Evolutionary conservation across 2,113 vertebrate species (phyloP).

Genomic region (Lynx canadensis): DNA sequence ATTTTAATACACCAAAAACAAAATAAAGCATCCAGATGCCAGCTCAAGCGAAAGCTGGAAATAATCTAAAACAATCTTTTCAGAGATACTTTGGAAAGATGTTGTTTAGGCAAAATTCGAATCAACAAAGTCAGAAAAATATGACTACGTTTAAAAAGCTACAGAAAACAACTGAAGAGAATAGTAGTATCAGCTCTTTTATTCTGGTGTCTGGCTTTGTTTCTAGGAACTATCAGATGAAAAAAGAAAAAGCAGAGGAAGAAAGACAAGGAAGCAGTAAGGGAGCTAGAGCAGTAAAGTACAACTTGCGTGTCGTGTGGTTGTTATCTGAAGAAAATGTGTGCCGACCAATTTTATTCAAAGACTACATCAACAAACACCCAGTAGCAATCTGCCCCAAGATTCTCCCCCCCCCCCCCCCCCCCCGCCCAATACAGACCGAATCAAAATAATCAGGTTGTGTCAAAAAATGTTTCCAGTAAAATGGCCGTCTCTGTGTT

Average conservation of each 20-base stretch:
- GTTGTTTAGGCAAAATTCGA: constrained; percentile 47
- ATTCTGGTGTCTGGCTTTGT: constrained; percentile 6
- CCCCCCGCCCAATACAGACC: background rate
- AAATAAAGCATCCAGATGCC: background rate
- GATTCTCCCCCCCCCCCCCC: background rate
- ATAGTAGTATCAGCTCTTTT: background rate
- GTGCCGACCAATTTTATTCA: constrained; percentile 59
- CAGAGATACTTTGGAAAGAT: constrained; percentile 1
- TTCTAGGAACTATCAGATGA: constrained; percentile 34
- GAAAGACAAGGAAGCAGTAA: background rate
- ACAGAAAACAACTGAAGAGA: constrained; percentile 33
- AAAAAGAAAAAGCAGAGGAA: background rate
- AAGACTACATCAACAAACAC: constrained; percentile 51
- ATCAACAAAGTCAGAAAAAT: constrained; percentile 24
- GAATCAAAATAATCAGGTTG: constrained; percentile 40
- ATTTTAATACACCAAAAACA: background rate
- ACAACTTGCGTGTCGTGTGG: background rate
- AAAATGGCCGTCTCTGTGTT: background rate
- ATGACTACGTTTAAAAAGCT: constrained; percentile 12
- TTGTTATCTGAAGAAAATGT: constrained; percentile 51
- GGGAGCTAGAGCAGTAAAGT: background rate
- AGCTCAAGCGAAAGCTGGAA: constrained; percentile 1
- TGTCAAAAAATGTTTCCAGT: constrained; percentile 24
- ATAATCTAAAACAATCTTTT: constrained; percentile 27
- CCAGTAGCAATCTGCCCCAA: constrained; percentile 13